Evolutionary conservation across 2,113 vertebrate species (phyloP).

Genomic region (Beaufortia kweichowensis): DNA sequence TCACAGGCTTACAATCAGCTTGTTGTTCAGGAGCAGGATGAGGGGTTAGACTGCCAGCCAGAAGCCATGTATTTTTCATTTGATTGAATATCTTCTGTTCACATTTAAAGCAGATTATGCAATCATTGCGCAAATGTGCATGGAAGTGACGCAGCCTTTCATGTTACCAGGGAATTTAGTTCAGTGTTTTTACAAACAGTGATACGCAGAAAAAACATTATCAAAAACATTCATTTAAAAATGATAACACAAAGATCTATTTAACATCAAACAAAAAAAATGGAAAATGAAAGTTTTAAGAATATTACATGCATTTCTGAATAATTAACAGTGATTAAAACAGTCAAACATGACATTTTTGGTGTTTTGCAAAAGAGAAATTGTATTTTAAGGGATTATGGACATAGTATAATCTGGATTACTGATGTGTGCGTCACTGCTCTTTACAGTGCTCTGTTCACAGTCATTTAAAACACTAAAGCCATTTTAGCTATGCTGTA

Average conservation of each 20-base stretch:
- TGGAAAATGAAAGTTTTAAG: not conserved
- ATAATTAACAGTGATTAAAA: slow-evolving; percentile 12
- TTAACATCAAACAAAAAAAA: not conserved
- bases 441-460: slow-evolving; percentile 66
- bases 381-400: slow-evolving; percentile 64
- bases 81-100: slow-evolving; percentile 44
- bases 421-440: slow-evolving; percentile 65
- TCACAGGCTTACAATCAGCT: slow-evolving; percentile 31
- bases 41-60: slow-evolving; percentile 49
- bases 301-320: not conserved
- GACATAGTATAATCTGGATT: slow-evolving; percentile 71
- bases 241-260: not conserved
- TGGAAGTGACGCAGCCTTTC: not conserved
- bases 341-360: slow-evolving; percentile 25
- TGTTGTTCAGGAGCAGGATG: slow-evolving; percentile 1
- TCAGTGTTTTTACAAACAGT: slow-evolving; percentile 3
- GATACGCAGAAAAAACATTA: not conserved
- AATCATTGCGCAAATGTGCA: slow-evolving; percentile 43
- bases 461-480: slow-evolving; percentile 62
- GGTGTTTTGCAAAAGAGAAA: slow-evolving; percentile 53
- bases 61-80: slow-evolving; percentile 36
- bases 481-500: slow-evolving; percentile 47
- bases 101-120: slow-evolving; percentile 59
- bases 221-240: no score
- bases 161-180: not conserved